These are phyloP conservation scores for Turritopsis rubra DNA, from an alignment of 30 jellyfish, hydroid and myxozoan genomes.

Conservation along the genomic window DNA sequence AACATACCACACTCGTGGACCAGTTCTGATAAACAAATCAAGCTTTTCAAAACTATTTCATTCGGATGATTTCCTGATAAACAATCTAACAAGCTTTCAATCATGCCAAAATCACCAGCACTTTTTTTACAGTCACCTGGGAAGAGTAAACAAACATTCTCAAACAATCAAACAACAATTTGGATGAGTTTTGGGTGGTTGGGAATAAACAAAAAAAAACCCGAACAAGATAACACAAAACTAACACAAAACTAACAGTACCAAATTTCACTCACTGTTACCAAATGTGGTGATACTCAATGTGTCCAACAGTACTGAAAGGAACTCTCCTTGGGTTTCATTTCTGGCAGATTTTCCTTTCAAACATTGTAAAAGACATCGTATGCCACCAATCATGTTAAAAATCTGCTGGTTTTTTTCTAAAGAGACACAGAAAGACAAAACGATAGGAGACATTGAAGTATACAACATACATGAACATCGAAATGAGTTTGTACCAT, in stretches of 20 bases:
- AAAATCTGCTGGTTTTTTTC: constrained; percentile 48
- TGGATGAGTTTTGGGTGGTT: no score
- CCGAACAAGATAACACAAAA: no score
- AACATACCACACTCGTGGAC: constrained; percentile 60
- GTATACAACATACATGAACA: background rate
- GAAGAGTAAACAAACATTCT: background rate
- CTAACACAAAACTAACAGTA: background rate
- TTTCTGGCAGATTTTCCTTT: constrained; percentile 11
- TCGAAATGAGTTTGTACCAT: constrained; percentile 17
- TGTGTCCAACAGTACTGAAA: constrained; percentile 37
- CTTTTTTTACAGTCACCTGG: constrained; percentile 13
- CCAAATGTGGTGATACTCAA: constrained; percentile 42
- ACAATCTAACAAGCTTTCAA: constrained; percentile 30
- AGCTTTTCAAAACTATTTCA: constrained; percentile 35
- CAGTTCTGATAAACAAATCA: constrained; percentile 59
- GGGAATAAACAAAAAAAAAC: no score
- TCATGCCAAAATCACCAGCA: constrained; percentile 39
- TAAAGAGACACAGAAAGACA: background rate
- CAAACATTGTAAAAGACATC: constrained; percentile 33
- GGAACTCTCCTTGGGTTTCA: constrained; percentile 7
- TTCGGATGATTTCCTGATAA: background rate
- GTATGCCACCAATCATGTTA: constrained; percentile 61
- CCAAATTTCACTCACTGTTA: constrained; percentile 24
- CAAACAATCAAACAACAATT: no score
- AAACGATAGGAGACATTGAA: background rate